Percentiles rank a stretch among this genome's conserved stretches.
phyloP scores from a whole-genome alignment of 2,113 vertebrate genomes.

The Oncorhynchus tshawytscha region DNA sequence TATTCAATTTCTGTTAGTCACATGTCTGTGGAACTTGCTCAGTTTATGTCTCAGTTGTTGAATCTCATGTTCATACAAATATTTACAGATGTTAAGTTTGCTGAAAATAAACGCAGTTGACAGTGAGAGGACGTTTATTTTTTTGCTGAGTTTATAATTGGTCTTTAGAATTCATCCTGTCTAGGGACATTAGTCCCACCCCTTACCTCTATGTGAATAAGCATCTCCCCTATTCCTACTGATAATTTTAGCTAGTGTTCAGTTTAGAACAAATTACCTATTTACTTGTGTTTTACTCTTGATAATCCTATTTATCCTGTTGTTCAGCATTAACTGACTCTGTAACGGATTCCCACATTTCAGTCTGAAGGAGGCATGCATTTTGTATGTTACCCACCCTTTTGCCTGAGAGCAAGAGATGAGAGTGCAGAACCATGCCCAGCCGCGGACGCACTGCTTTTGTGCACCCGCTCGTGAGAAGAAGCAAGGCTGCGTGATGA shows the following conservation, averaged over 20 bases:
- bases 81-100: no score
- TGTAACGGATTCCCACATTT: constrained; percentile 36
- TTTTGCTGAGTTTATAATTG: no score
- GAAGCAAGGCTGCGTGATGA: constrained; percentile 90
- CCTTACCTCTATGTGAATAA: no score
- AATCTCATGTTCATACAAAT: no score
- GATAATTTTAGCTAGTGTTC: not conserved
- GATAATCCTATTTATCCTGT: not conserved
- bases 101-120: no score
- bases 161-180: no score
- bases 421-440: constrained; percentile 92
- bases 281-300: not conserved
- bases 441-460: constrained; percentile 84
- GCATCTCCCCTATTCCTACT: not conserved
- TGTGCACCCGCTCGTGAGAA: constrained; percentile 94
- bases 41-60: no score
- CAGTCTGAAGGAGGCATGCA: constrained; percentile 67
- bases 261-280: not conserved
- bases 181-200: no score
- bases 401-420: constrained; percentile 94
- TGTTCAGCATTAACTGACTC: not conserved
- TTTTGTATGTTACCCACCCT: constrained; percentile 89
- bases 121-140: no score
- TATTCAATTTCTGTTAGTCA: no score
- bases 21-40: no score